Evolutionary conservation across 2,113 vertebrate species (phyloP).

Genomic region (Syrmaticus mikado): DNA sequence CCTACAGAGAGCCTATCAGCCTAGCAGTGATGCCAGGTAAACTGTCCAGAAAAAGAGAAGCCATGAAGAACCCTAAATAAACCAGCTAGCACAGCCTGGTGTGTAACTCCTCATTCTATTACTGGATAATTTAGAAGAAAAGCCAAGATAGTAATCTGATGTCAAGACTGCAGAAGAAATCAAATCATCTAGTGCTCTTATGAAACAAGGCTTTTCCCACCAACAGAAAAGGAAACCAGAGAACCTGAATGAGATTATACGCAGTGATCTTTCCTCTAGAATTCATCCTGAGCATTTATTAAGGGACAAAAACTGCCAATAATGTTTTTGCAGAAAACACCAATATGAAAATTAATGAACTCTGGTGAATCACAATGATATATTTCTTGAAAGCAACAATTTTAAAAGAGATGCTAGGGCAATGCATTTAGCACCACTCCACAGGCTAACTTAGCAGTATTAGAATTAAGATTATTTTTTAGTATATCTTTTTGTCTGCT

Average conservation of each 20-base stretch:
- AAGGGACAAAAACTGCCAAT: neutral
- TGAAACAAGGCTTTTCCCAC: neutral
- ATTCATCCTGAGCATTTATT: neutral
- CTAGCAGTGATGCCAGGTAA: neutral
- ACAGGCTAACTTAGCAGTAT: rapidly evolving
- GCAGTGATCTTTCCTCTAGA: neutral
- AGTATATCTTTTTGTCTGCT: neutral
- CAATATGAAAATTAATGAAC: neutral
- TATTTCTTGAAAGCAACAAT: neutral
- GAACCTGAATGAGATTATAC: neutral
- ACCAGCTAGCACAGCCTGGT: rapidly evolving
- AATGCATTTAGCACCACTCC: neutral
- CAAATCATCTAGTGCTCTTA: neutral
- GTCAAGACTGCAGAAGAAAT: neutral
- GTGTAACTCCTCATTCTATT: neutral
- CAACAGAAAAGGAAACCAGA: neutral
- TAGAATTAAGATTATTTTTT: neutral
- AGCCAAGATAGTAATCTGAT: no score
- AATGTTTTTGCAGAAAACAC: neutral
- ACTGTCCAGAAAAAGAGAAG: rapidly evolving
- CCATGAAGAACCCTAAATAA: neutral
- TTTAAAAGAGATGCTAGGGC: neutral
- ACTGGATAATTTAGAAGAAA: neutral
- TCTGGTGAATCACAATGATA: rapidly evolving
- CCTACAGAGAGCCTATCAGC: neutral